These are phyloP conservation scores for Drosophila mayaguana DNA, from an alignment of 2,888 invertebrate species.

Conservation along the genomic window DNA sequence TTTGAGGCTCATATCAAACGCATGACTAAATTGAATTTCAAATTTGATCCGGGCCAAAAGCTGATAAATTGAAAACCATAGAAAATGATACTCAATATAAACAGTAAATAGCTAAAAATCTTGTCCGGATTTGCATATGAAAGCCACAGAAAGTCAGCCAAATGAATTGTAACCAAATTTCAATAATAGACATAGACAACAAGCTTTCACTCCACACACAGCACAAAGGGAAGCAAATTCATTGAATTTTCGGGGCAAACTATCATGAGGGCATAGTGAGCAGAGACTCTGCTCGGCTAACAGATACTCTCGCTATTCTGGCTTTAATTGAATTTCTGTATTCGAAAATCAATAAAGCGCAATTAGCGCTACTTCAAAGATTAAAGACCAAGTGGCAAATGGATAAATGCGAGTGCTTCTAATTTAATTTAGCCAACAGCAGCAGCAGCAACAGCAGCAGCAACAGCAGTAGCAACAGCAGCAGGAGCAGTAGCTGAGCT, in stretches of 20 bases:
- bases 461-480: background rate
- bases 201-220: background rate
- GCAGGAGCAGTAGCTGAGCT: background rate
- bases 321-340: constrained; percentile 9
- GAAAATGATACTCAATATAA: constrained; percentile 64
- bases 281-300: background rate
- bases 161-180: constrained; percentile 48
- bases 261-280: background rate
- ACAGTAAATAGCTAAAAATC: constrained; percentile 43
- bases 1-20: constrained; percentile 65
- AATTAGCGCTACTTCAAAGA: constrained; percentile 36
- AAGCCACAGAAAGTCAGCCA: constrained; percentile 30
- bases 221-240: background rate
- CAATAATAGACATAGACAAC: constrained; percentile 13
- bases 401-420: constrained; percentile 7
- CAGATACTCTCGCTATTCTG: background rate
- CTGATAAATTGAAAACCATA: constrained; percentile 59
- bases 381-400: constrained; percentile 22
- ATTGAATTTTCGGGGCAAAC: background rate
- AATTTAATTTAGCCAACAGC: constrained; percentile 33
- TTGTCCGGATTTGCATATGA: constrained; percentile 52
- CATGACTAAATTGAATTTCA: constrained; percentile 58
- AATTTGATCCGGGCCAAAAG: constrained; percentile 12
- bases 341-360: constrained; percentile 24
- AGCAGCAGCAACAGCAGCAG: background rate